phyloP scores from a whole-genome alignment of 2,888 invertebrate species.

The Tenthredo notha region DNA sequence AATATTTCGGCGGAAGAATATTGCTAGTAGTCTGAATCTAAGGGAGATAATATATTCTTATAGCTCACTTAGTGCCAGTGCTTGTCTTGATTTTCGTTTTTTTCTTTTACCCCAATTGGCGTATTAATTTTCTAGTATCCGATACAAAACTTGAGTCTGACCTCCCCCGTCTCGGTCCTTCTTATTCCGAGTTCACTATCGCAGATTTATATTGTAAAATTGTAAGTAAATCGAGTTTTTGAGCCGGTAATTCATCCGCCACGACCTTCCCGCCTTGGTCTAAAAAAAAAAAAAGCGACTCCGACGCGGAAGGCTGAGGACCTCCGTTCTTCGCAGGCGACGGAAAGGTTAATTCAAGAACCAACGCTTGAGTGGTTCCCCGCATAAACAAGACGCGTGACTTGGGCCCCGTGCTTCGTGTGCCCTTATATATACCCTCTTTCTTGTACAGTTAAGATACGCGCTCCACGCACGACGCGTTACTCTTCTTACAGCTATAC shows the following conservation, averaged over 20 bases:
- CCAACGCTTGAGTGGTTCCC: constrained; percentile 65
- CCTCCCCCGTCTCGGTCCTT: neutral
- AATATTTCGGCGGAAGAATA: neutral
- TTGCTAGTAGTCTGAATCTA: neutral
- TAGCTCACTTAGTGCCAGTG: neutral
- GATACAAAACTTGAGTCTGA: neutral
- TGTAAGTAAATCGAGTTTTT: constrained; percentile 30
- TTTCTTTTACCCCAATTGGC: neutral
- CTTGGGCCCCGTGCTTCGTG: constrained; percentile 40
- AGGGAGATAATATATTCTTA: neutral
- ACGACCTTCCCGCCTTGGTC: neutral
- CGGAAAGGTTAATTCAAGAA: constrained; percentile 63
- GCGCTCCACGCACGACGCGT: constrained; percentile 64
- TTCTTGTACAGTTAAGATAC: constrained; percentile 57
- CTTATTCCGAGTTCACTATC: neutral
- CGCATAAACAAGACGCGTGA: constrained; percentile 70
- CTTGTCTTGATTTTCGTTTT: neutral
- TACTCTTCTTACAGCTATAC: constrained; percentile 62
- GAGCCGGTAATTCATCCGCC: constrained; percentile 3
- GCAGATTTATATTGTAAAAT: neutral
- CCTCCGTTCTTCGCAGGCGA: constrained; percentile 32
- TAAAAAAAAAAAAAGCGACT: constrained; percentile 10
- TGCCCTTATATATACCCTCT: constrained; percentile 39
- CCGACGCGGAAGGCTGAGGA: neutral
- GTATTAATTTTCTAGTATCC: neutral